A percentile compares a stretch with the other conserved stretches of the same genome.
These are phyloP conservation scores for Chamaetylas fuelleborni DNA, from an alignment of 2,113 vertebrate species.

Conservation along the genomic window DNA sequence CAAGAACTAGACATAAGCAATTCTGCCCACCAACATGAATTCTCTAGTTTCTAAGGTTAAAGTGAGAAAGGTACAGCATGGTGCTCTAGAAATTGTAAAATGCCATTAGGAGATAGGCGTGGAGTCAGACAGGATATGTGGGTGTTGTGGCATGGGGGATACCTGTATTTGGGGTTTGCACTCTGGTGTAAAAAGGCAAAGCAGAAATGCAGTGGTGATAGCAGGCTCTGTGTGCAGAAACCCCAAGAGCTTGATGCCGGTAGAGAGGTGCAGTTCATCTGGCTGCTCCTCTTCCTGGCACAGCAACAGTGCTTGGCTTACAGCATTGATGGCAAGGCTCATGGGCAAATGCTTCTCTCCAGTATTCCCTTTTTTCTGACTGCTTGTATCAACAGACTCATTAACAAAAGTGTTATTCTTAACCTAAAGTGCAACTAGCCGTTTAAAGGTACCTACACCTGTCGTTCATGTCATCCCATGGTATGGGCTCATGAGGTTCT, in stretches of 20 bases:
- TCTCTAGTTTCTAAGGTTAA: background rate
- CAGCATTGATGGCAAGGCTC: background rate
- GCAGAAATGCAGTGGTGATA: background rate
- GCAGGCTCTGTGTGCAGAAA: background rate
- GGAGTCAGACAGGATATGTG: background rate
- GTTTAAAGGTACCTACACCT: background rate
- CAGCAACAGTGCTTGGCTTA: background rate
- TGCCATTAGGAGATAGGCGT: background rate
- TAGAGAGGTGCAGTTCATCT: background rate
- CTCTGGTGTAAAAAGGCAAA: background rate
- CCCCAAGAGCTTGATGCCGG: background rate
- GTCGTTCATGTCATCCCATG: background rate
- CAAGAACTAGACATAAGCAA: background rate
- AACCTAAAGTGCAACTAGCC: background rate
- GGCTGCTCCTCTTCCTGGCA: background rate
- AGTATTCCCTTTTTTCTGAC: background rate
- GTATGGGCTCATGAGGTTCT: background rate
- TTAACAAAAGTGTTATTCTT: background rate
- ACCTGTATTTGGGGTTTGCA: background rate
- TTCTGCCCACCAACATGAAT: background rate
- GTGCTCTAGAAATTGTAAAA: background rate
- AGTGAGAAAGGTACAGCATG: background rate
- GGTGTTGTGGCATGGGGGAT: background rate
- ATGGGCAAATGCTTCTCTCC: background rate
- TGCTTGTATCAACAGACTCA: background rate